phyloP scores from a whole-genome alignment of 2,797 vertebrate genomes.

The Scarus forsteni region DNA sequence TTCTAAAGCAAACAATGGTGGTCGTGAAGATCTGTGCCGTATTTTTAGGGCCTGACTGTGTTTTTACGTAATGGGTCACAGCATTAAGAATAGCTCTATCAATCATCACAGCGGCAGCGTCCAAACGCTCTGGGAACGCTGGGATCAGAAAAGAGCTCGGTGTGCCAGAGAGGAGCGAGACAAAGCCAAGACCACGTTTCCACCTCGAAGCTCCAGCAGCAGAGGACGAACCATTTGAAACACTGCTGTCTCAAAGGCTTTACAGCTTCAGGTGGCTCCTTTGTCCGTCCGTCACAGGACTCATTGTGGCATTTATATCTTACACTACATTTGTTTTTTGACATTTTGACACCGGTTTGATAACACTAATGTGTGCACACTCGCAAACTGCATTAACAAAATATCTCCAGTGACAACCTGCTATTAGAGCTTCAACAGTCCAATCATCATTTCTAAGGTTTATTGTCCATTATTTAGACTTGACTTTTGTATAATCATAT shows the following conservation, averaged over 20 bases:
- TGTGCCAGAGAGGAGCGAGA: constrained; percentile 32
- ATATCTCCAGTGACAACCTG: no score
- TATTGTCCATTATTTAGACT: no score
- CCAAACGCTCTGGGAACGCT: constrained; percentile 73
- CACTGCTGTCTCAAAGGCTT: not conserved
- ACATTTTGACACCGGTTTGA: no score
- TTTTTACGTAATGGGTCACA: constrained; percentile 73
- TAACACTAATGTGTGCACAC: no score
- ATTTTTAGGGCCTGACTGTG: constrained; percentile 80
- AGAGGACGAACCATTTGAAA: not conserved
- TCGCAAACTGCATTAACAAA: no score
- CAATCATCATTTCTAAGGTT: no score
- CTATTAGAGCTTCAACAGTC: no score
- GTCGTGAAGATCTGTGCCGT: constrained; percentile 72
- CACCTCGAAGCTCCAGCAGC: not conserved
- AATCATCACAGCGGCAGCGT: constrained; percentile 61
- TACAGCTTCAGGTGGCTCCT: no score
- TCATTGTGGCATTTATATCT: no score
- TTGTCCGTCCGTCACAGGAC: no score
- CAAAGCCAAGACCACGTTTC: constrained; percentile 33
- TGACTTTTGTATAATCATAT: no score
- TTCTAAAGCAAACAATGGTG: constrained; percentile 76
- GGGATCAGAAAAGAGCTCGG: constrained; percentile 56
- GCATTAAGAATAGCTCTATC: constrained; percentile 79
- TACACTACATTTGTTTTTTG: no score